Evolutionary conservation across 1,140 invertebrate genomes (phyloP).

Genomic region (Cotesia glomerata): DNA sequence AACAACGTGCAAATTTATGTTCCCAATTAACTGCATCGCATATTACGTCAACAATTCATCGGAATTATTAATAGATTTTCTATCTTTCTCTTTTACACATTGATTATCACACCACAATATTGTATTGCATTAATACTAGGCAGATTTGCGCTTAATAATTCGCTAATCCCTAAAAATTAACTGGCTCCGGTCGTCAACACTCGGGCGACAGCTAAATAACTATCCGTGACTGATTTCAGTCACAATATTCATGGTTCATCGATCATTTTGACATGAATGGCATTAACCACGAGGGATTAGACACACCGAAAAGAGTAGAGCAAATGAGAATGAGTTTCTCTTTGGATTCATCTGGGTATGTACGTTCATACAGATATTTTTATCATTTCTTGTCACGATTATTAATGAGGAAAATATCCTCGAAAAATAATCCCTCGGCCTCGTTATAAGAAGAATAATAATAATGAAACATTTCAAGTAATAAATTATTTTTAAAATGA

Average conservation of each 20-base stretch:
- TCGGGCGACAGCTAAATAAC: conserved; percentile 28
- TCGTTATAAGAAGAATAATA: neutral
- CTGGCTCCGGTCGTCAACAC: conserved; percentile 26
- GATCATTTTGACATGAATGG: conserved; percentile 31
- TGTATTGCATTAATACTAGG: neutral
- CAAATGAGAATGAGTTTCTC: neutral
- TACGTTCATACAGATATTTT: neutral
- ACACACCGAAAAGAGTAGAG: conserved; percentile 14
- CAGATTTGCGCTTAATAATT: neutral
- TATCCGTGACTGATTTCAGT: conserved; percentile 14
- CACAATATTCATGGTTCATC: conserved; percentile 35
- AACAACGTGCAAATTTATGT: too few relatives aligned
- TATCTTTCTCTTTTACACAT: neutral
- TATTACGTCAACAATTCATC: neutral
- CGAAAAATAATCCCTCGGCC: neutral
- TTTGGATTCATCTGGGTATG: neutral
- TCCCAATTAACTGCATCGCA: too few relatives aligned
- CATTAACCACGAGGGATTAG: conserved; percentile 26
- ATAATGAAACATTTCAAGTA: neutral
- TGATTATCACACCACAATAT: neutral
- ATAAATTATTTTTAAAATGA: too few relatives aligned
- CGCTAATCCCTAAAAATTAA: neutral
- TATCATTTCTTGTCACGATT: conserved; percentile 1
- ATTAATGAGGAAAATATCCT: neutral
- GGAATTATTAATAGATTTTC: too few relatives aligned